Evolutionary conservation across 1,140 invertebrate species (phyloP), one percentile per base, ranked within the genome.

Genomic region (Arctopsyche grandis): DNA sequence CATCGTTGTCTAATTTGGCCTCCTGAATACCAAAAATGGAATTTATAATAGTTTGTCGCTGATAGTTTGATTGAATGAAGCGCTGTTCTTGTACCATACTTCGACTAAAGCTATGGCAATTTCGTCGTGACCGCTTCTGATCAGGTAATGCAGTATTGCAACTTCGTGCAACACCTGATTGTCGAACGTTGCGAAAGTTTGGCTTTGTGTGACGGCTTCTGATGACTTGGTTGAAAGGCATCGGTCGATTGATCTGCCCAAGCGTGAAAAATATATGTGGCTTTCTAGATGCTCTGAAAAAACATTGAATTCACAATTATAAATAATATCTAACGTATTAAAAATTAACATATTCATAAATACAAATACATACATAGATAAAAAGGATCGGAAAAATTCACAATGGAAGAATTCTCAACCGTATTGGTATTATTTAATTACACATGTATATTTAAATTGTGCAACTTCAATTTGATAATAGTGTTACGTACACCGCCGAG

Each of bases 241-340:
- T 22, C 26, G 19, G n/a, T 76, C 74, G 14, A 76, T 76, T 10
- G 29, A n/a, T 44, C 19, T 76, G 38, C 74, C 56, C 9, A 76
- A 44, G 7, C 74, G 52, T 14, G 74, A 76, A 19, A 76, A 19
- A 46, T 38, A 63, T 19, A 76, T 26, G 16, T 76, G 74, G 7
- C 16, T 38, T 5, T 63, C 48, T 43, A 56, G 46, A 44, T 76
- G 74, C 0, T 76, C 74, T 75, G 24, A 4, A 74, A 74, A 19
- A 29, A 16, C n/a, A n/a, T n/a, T n/a, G n/a, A n/a, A n/a, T n/a
- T n/a, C n/a, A n/a, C n/a, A n/a, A n/a, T n/a, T 38, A 38, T 38
- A 38, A 38, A 4, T 7, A 38, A n/a, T n/a, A n/a, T n/a, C n/a
- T n/a, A 38, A 38, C 7, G 29, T 38, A 4, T 38, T 38, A 7